Conservation (phyloP, 2,797 vertebrate species). For the Phalloptychus januarius region DNA sequence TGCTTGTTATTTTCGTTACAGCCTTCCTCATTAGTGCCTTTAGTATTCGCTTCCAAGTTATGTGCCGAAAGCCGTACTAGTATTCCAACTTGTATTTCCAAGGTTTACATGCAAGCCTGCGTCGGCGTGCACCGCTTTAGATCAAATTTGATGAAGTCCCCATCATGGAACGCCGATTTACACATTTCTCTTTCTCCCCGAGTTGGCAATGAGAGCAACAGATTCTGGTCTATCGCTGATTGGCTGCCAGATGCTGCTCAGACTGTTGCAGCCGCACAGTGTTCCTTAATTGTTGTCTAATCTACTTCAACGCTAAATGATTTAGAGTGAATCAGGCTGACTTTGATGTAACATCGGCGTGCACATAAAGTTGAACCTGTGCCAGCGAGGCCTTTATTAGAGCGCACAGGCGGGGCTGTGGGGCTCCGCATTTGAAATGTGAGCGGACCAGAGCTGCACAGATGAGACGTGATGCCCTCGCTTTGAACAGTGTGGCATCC, state of each 20-base stretch:
- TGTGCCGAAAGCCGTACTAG: slow-evolving; percentile 14
- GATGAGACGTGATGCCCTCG: slow-evolving; percentile 42
- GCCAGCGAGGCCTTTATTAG: slow-evolving; percentile 33
- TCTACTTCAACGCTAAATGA: slow-evolving; percentile 51
- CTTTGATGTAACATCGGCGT: slow-evolving; percentile 54
- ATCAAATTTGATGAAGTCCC: slow-evolving; percentile 3
- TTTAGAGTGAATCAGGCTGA: slow-evolving; percentile 46
- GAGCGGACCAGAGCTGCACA: slow-evolving; percentile 21
- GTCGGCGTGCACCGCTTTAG: background rate
- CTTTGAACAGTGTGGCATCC: slow-evolving; percentile 58
- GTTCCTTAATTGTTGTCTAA: slow-evolving; percentile 61
- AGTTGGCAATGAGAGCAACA: slow-evolving; percentile 27
- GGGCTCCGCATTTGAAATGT: slow-evolving; percentile 25
- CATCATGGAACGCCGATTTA: slow-evolving; percentile 2
- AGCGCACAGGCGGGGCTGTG: slow-evolving; percentile 33
- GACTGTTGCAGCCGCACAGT: slow-evolving; percentile 27
- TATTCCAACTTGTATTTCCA: slow-evolving; percentile 1
- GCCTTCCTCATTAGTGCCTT: slow-evolving; percentile 9
- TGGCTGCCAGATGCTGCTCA: slow-evolving; percentile 56
- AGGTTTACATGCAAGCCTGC: slow-evolving; percentile 6
- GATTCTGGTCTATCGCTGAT: slow-evolving; percentile 39
- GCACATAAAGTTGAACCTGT: slow-evolving; percentile 42
- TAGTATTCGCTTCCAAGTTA: background rate
- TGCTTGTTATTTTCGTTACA: slow-evolving; percentile 8
- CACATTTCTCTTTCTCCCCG: slow-evolving; percentile 12